Evolutionary conservation across 2,797 vertebrate species (phyloP).

Genomic region (Pogoniulus pusillus): DNA sequence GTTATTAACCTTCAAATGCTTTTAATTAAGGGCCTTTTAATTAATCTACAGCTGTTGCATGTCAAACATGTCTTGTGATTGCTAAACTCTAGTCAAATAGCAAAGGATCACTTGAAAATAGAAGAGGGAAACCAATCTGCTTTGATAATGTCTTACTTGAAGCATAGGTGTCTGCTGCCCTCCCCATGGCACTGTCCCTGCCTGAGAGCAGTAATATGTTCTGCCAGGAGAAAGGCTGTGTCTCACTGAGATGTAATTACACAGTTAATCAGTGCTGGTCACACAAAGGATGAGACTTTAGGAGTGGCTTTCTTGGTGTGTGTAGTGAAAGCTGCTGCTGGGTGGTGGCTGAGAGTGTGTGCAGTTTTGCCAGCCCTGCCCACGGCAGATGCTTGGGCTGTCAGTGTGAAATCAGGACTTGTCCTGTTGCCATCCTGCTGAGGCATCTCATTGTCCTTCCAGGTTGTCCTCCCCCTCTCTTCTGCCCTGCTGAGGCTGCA

Average conservation of each 20-base stretch:
- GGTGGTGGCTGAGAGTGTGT: rapidly evolving
- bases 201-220: background rate
- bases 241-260: background rate
- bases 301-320: background rate
- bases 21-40: background rate
- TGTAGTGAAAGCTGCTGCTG: background rate
- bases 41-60: background rate
- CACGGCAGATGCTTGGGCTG: rapidly evolving
- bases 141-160: background rate
- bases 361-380: background rate
- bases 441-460: background rate
- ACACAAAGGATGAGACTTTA: rapidly evolving
- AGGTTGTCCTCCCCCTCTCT: background rate
- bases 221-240: background rate
- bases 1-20: background rate
- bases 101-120: background rate
- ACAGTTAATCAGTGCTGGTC: background rate
- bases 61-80: background rate
- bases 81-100: background rate
- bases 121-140: background rate
- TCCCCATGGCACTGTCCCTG: rapidly evolving
- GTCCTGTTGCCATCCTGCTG: background rate
- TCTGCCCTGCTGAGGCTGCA: no score
- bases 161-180: background rate
- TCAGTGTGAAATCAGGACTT: background rate